Percentiles rank a stretch among this genome's conserved stretches.
phyloP scores from a whole-genome alignment of 2,797 vertebrate species.

The Iguana delicatissima region DNA sequence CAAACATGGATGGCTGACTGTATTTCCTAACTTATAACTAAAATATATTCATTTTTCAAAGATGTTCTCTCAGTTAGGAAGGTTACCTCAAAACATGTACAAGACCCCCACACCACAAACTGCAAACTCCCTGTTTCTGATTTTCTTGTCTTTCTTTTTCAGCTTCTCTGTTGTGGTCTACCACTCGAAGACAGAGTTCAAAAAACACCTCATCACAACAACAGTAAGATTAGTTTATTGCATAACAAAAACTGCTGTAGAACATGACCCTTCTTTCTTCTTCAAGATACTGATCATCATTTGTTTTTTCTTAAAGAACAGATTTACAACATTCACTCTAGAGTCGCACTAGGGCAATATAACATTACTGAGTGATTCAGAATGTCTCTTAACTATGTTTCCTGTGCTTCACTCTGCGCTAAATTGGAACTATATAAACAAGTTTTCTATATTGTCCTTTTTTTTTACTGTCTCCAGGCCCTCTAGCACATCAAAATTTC shows the following conservation, averaged over 20 bases:
- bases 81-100: not conserved
- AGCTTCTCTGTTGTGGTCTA: constrained; percentile 65
- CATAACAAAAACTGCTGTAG: not conserved
- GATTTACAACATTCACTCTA: not conserved
- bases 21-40: not conserved
- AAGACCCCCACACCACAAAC: not conserved
- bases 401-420: not conserved
- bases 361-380: not conserved
- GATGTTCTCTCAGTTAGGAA: not conserved
- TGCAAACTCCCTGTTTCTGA: constrained; percentile 1
- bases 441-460: not conserved
- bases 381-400: not conserved
- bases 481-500: not conserved
- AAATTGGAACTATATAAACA: not conserved
- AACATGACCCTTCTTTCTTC: not conserved
- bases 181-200: constrained; percentile 54
- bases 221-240: constrained; percentile 68
- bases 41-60: not conserved
- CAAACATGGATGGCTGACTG: too few species aligned
- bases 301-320: not conserved
- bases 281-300: not conserved
- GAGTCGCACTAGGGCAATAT: too few species aligned
- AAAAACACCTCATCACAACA: constrained; percentile 52
- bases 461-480: not conserved
- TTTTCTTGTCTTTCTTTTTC: constrained; percentile 28